Base-by-base conservation (phyloP, 53 echinoderm and acorn worm species). In the Glandiceps talaboti region DNA sequence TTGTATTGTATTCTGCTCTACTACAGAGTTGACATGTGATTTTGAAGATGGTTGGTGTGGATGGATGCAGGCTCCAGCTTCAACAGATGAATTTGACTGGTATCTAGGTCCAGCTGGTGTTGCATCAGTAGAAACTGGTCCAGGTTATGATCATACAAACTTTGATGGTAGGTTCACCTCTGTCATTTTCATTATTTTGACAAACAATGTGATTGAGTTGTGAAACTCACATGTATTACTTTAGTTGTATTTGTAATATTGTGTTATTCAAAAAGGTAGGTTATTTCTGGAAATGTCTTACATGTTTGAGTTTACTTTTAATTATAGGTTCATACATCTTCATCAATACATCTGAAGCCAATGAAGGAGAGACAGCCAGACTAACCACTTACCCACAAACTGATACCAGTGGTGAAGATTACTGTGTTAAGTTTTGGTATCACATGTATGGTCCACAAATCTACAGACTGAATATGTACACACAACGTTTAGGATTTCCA, bases 31-130 rank as follows among this genome's bases (percentile, higher is more conserved):
- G 64, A 85, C 80, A 77, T 99, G 99, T 30, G 87, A 93, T 78
- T 99, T 99, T 88, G 99, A 99, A 86, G 80, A 81, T 73, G 82
- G 93, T 1, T 82, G 87, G 1, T 99, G 99, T 77, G 85, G 83
- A 14, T 99, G 94, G 94, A 45, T 45, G 64, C 64, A 45, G 64
- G 64, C 64, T 12, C 6, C 6, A 12, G 64, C 20, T 45, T 6
- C 6, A 45, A 12, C 6, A 6, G 64, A 45, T 20, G 64, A 45
- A 20, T 45, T 45, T 45, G 64, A 45, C 20, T 45, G 64, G 64
- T 20, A 12, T 6, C 64, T 45, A 20, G 64, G 20, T 20, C 6
- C 6, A 6, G 6, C 64, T 12, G 20, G 64, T 20, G 64, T 6
- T 45, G 64, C 64, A 20, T 45, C 64, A 20, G 6, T 20, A 12